Evolutionary conservation across 1,140 invertebrate species (phyloP), one percentile per base, ranked within the genome.

Genomic region (Drosophila suzukii): DNA sequence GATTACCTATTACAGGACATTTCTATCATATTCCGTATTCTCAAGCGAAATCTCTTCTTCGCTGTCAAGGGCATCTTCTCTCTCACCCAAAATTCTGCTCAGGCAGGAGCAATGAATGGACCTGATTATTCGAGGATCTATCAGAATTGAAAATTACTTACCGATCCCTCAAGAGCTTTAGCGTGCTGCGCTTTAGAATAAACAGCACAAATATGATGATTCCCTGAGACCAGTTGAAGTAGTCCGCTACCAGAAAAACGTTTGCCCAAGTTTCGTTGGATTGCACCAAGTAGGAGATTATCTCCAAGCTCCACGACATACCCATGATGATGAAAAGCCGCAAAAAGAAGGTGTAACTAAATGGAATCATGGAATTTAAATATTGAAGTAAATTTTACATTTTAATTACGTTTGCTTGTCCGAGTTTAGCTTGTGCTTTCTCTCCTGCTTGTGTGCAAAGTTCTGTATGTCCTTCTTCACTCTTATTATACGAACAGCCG

Each of bases 291-390:
- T 80, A 82, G 3, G 74, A 43, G 6, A 96, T 75, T 61, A 96
- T 93, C 81, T 96, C 96, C 89, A 94, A 93, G 3, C 94, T 93
- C 96, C 96, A 96, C 41, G 94, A 94, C 12, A 96, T 93, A 2
- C 96, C 96, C 95, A 96, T 96, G 0, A 96, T 94, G 39, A 96
- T 93, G 51, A 96, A 95, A 0, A 96, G 86, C 66, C 96, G 96
- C 27, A 96, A 54, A 71, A 96, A 96, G 0, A 96, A 81, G 50
- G 94, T 94, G 74, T 95, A 95, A 81, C 95, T 96, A 78, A 91
- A 57, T 44, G 27, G 49, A 10, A 34, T 17, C 7, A 50, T 30
- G 27, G 6, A 7, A n/a, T 7, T 1, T 7, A 32, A 10, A 7
- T 32, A 5, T 2, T 7, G 0, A 6, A 17, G 30, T 13, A 7